Evolutionary conservation across 92 coral and sea anemone species (phyloP).

Genomic region (Micromussa lordhowensis): DNA sequence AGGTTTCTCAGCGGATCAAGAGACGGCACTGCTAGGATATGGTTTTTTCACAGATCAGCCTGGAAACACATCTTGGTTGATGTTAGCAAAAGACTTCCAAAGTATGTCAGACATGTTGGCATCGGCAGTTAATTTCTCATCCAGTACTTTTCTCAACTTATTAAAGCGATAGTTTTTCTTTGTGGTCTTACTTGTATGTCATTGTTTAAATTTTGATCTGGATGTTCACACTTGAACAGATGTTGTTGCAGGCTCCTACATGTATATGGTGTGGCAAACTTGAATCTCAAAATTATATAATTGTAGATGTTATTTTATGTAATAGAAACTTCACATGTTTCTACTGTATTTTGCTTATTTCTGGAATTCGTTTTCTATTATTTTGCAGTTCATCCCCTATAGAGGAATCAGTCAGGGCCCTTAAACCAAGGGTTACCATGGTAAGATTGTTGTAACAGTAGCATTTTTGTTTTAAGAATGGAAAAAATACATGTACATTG

Average conservation of each 20-base stretch:
- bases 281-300: background rate
- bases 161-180: background rate
- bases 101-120: slow-evolving; percentile 45
- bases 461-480: background rate
- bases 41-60: slow-evolving; percentile 89
- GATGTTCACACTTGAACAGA: no score
- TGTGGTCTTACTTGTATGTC: no score
- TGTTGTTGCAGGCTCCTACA: no score
- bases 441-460: slow-evolving; percentile 44
- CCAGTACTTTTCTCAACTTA: background rate
- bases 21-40: slow-evolving; percentile 97
- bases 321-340: no score
- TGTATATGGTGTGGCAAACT: background rate
- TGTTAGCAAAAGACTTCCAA: slow-evolving; percentile 72
- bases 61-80: slow-evolving; percentile 90
- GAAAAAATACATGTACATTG: no score
- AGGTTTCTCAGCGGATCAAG: slow-evolving; percentile 97
- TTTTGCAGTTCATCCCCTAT: slow-evolving; percentile 54
- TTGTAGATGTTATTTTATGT: no score
- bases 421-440: slow-evolving; percentile 95
- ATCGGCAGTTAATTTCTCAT: no score
- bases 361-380: background rate
- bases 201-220: no score
- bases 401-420: slow-evolving; percentile 81
- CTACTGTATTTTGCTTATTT: no score